These are phyloP conservation scores for Nymphalis io DNA, from an alignment of 1,140 invertebrate species.

Conservation along the genomic window DNA sequence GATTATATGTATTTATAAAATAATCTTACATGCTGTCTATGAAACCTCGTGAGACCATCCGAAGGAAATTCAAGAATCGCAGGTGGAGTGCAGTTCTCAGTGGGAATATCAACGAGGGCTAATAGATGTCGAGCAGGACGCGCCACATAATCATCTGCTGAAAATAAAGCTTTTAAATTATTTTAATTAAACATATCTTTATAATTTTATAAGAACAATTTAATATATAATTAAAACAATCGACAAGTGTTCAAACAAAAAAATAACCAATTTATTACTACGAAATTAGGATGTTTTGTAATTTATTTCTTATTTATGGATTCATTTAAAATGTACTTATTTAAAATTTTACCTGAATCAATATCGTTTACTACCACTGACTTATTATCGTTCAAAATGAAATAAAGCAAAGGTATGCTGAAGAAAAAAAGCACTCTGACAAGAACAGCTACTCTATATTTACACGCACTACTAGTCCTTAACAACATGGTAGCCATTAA, in stretches of 20 bases:
- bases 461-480: conserved; percentile 65
- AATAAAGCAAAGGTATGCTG: conserved; percentile 51
- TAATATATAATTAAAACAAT: too few relatives aligned
- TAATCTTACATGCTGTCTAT: conserved; percentile 80
- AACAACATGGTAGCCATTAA: conserved; percentile 71
- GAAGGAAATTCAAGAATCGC: conserved; percentile 90
- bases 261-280: too few relatives aligned
- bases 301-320: neutral
- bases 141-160: conserved; percentile 15
- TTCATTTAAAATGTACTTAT: neutral
- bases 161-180: conserved; percentile 5
- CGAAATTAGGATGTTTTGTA: too few relatives aligned
- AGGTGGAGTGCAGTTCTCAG: conserved; percentile 86
- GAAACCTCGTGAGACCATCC: conserved; percentile 86
- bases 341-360: conserved; percentile 21
- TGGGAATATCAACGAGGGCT: conserved; percentile 12
- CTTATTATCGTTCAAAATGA: conserved; percentile 3
- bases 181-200: neutral
- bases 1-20: neutral
- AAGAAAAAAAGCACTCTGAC: conserved; percentile 62
- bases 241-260: neutral
- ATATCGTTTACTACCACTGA: neutral
- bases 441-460: conserved; percentile 49
- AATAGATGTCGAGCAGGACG: conserved; percentile 47
- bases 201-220: neutral